Evolutionary conservation across 2,113 vertebrate species (phyloP).

Genomic region (Mesocricetus auratus): DNA sequence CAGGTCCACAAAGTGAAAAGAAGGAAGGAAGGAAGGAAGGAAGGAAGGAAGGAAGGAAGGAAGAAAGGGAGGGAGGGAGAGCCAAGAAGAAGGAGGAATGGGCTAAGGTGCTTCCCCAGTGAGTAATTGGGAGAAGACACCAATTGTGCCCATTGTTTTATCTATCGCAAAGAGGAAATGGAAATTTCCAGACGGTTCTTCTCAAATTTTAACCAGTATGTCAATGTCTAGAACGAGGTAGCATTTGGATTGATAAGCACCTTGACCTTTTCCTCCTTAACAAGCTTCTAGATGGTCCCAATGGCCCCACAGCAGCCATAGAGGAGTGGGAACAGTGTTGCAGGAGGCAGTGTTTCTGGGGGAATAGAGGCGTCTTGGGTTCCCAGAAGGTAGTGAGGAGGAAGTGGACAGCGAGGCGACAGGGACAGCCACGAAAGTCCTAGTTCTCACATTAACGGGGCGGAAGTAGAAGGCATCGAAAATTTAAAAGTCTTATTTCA

Average conservation of each 20-base stretch:
- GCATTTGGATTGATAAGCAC: not conserved
- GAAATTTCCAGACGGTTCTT: not conserved
- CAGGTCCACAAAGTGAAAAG: not conserved
- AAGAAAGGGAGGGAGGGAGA: accelerated
- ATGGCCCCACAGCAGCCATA: not conserved
- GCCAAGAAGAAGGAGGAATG: too few relatives aligned
- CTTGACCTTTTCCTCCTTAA: not conserved
- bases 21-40: too few relatives aligned
- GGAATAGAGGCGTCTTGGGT: accelerated
- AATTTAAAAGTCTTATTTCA: not conserved
- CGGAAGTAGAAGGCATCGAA: accelerated
- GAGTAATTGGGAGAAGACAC: too few relatives aligned
- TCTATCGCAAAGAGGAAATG: not conserved
- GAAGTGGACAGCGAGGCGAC: accelerated
- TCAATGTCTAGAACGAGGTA: not conserved
- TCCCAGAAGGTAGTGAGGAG: accelerated
- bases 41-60: not conserved
- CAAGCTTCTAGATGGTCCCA: not conserved
- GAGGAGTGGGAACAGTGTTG: not conserved
- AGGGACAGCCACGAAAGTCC: too few relatives aligned
- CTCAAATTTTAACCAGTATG: not conserved
- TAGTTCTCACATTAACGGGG: not conserved
- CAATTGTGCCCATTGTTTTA: too few relatives aligned
- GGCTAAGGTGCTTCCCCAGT: not conserved
- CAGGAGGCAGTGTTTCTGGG: not conserved